A percentile compares a stretch with the other conserved stretches of the same genome.
These are phyloP conservation scores for Agrenia bidenticulata DNA, from an alignment of 2,888 invertebrate genomes.

Conservation along the genomic window DNA sequence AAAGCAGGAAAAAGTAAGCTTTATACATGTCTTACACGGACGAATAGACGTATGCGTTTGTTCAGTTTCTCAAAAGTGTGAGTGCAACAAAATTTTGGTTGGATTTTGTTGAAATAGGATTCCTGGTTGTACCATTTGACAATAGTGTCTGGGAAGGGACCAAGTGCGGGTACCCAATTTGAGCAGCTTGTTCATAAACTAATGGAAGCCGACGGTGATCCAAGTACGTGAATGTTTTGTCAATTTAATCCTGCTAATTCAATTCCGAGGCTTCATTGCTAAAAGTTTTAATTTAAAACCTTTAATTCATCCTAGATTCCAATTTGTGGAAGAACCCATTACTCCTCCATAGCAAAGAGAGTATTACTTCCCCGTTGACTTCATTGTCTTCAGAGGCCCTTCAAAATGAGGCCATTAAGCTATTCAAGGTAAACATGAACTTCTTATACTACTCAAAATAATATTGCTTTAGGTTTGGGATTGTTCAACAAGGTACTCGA, in stretches of 20 bases:
- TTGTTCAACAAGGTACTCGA: no score
- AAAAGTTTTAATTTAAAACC: slow-evolving; percentile 27
- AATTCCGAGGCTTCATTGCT: slow-evolving; percentile 8
- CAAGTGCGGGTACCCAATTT: slow-evolving; percentile 90
- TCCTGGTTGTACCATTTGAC: slow-evolving; percentile 70
- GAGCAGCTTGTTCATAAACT: slow-evolving; percentile 93
- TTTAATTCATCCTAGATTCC: slow-evolving; percentile 64
- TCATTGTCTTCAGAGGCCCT: slow-evolving; percentile 84
- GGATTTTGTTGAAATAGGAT: slow-evolving; percentile 56
- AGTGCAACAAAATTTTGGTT: not conserved
- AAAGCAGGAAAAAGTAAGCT: slow-evolving; percentile 89
- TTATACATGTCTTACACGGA: not conserved
- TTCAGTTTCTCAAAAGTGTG: not conserved
- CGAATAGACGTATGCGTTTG: not conserved
- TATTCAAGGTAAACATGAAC: slow-evolving; percentile 75
- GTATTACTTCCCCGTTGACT: slow-evolving; percentile 83
- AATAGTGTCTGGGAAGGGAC: slow-evolving; percentile 83
- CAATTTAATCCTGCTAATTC: slow-evolving; percentile 13
- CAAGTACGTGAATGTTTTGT: slow-evolving; percentile 64
- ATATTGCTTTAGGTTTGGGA: no score
- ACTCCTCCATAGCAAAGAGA: slow-evolving; percentile 85
- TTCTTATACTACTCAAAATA: slow-evolving; percentile 1
- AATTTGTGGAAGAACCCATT: slow-evolving; percentile 93
- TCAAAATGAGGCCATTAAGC: slow-evolving; percentile 86
- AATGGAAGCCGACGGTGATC: slow-evolving; percentile 94